A percentile compares a stretch with the other conserved stretches of the same genome.
Conservation (phyloP, 2,888 invertebrate species). For the Temnothorax rugatulus region DNA sequence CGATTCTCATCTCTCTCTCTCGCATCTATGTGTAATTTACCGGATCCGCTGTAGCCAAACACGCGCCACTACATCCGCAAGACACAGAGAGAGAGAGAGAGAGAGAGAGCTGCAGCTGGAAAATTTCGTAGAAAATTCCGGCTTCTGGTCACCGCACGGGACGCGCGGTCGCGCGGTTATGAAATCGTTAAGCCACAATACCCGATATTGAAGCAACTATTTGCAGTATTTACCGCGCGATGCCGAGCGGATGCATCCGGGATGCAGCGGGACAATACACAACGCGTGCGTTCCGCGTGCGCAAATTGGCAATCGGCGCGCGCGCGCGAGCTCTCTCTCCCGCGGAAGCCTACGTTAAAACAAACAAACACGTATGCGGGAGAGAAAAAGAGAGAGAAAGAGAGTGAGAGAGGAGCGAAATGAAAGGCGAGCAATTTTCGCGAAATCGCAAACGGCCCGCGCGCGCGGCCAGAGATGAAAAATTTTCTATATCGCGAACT, state of each 20-base stretch:
- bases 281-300: constrained; percentile 55
- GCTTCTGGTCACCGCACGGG: constrained; percentile 38
- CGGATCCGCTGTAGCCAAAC: constrained; percentile 13
- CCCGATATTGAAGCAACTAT: constrained; percentile 53
- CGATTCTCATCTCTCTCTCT: neutral
- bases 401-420: neutral
- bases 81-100: constrained; percentile 21
- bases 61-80: constrained; percentile 16
- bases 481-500: constrained; percentile 74
- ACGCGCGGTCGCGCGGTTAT: constrained; percentile 53
- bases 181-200: constrained; percentile 56
- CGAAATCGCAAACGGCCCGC: constrained; percentile 60
- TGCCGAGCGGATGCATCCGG: constrained; percentile 31
- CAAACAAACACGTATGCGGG: constrained; percentile 20
- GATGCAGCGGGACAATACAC: constrained; percentile 2
- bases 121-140: constrained; percentile 52
- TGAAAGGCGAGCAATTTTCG: constrained; percentile 59
- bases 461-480: constrained; percentile 69
- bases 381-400: neutral
- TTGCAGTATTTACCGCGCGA: constrained; percentile 54
- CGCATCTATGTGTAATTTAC: constrained; percentile 8
- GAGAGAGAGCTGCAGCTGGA: constrained; percentile 15
- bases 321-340: constrained; percentile 22
- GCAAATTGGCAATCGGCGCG: constrained; percentile 53
- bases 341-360: constrained; percentile 47